Evolutionary conservation across 2,888 invertebrate genomes (phyloP), one percentile per base, ranked within the genome.

Genomic region (Drosophila atripex): DNA sequence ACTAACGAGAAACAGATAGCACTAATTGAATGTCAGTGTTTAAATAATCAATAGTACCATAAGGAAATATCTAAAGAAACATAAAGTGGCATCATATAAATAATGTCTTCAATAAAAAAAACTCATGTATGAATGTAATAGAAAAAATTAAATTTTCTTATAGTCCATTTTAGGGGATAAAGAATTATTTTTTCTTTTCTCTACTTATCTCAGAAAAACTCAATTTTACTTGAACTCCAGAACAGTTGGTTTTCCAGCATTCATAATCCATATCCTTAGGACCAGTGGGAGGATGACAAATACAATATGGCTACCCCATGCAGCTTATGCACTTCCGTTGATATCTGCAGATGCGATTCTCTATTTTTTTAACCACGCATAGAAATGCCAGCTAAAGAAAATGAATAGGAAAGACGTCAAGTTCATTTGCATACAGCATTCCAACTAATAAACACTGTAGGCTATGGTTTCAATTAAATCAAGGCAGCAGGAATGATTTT

Each of bases 21-120:
- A 7, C 38, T 63, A 63, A 43, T 63, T 43, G 9, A 61, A 49
- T 32, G 7, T 32, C 11, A 30, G 6, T 41, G 49, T 32, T 35
- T 39, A 32, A 32, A 32, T 32, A 28, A 28, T 9, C 9, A 2
- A 28, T 5, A n/a, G 1, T 12, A 12, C n/a, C 12, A n/a, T 28
- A 9, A 28, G 28, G 8, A 9, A 28, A 28, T 9, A 28, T 0
- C 28, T 28, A 2, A 28, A 28, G 28, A 28, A 28, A 28, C 28
- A 28, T 28, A 28, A 23, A 23, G 4, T 4, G 21, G 21, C 21
- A 23, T 23, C 0, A 23, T 4, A 23, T 23, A 23, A 23, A 23
- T 23, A 0, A 23, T 23, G 3, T 23, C 21, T 23, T 23, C 4
- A 23, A 23, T 23, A 23, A 21, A 21, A 21, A 21, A 21, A 21